These are phyloP conservation scores for Xanthia togata DNA, from an alignment of 2,888 invertebrate species.

Conservation along the genomic window DNA sequence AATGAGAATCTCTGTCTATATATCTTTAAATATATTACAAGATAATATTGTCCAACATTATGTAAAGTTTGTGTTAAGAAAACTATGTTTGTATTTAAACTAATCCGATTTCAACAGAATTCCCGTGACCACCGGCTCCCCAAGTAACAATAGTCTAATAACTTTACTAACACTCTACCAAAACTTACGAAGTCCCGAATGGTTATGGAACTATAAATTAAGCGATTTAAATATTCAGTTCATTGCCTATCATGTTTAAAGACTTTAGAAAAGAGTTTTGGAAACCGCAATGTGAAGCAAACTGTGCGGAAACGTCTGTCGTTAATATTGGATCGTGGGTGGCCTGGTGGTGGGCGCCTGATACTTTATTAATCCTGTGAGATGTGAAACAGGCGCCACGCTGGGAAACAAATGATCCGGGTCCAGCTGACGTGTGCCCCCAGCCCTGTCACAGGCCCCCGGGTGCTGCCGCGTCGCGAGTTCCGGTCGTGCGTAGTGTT, in stretches of 20 bases:
- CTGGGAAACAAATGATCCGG: constrained; percentile 3
- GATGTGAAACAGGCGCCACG: neutral
- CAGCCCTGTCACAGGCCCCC: too few species aligned
- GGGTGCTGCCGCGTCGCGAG: neutral
- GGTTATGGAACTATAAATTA: constrained; percentile 1
- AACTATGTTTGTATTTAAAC: constrained; percentile 23
- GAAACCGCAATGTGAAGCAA: constrained; percentile 1
- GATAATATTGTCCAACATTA: too few species aligned
- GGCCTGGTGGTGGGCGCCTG: neutral
- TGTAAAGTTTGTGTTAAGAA: neutral
- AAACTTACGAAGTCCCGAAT: neutral
- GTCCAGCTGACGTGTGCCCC: neutral
- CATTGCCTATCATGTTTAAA: neutral
- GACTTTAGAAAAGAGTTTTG: neutral
- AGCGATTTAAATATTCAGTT: constrained; percentile 17
- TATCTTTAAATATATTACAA: neutral
- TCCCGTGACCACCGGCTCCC: neutral
- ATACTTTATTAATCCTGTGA: neutral
- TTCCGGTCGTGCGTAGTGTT: neutral
- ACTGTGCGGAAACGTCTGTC: neutral
- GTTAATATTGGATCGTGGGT: neutral
- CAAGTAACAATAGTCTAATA: neutral
- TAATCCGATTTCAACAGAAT: constrained; percentile 1
- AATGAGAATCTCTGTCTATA: neutral
- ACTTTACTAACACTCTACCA: neutral